Evolutionary conservation across 2,113 vertebrate species (phyloP), one percentile per base, ranked within the genome.

Genomic region (Helogale parvula): DNA sequence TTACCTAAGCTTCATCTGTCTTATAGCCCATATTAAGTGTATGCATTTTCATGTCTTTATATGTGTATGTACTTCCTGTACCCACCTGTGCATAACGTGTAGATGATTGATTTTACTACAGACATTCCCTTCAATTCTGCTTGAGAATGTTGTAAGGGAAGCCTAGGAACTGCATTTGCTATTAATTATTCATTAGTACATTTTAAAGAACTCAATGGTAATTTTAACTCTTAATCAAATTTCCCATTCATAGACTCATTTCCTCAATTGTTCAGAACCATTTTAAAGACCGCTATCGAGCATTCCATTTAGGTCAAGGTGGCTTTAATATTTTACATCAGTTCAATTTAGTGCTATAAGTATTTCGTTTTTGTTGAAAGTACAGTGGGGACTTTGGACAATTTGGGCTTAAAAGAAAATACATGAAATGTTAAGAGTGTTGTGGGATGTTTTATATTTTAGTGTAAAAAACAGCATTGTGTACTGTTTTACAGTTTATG

Each of bases 141-240:
- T 96, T 97, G 85, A 93, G 79, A 92, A 94, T 90, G 71, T 95
- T 94, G 82, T 93, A 96, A 96, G 79, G 77, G 69, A 91, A 98
- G 69, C 41, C 88, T 93, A 83, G 91, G 68, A 96, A 98, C 79
- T 97, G 85, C 68, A 79, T 94, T 98, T 97, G 79, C 69, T 97
- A 94, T 98, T 96, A 98, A 97, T 98, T 98, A 98, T 97, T 98
- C 96, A 98, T 98, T 91, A 93, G 88, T 93, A 97, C 90, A 80
- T 97, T 98, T 98, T 90, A 95, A 96, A 91, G 90, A 97, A 96
- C 97, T 96, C 89, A 93, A 2, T 90, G 95, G 81, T 82, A 90
- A 80, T 95, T 98, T 98, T 86, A 97, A 96, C 88, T 97, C 95
- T 93, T 94, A 93, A 85, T 96, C 95, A 89, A 35, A 97, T 97